Evolutionary conservation across 2,888 invertebrate species (phyloP), one percentile per base, ranked within the genome.

Genomic region (Oligia latruncula): DNA sequence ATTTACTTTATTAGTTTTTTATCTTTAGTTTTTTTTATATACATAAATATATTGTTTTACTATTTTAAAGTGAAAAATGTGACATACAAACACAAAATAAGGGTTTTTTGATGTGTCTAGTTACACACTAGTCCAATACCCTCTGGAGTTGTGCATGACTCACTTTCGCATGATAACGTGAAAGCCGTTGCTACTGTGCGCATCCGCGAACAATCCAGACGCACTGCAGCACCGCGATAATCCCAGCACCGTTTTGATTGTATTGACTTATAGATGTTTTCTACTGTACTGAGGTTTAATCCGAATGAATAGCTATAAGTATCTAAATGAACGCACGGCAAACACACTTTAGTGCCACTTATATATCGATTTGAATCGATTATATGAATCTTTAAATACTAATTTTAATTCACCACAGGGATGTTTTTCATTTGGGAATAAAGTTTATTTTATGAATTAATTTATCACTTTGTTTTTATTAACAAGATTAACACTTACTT

Each of bases 171-270:
- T 29, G 67, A 81, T 49, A 74, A 58, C 62, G 3, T 6, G 35
- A 60, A 71, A 66, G 1, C 4, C 23, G 17, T 55, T 29, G 15
- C 29, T 49, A 17, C 20, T 64, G 23, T 43, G 1, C 23, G 11
- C 65, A 55, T 60, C 15, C 35, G 43, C 58, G 35, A 60, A 71
- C 58, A 70, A 82, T 64, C 20, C 43, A 35, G 66, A 66, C n/a
- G 70, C 71, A 83, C 43, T 71, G 77, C 76, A 81, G 43, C 29
- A 40, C 6, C 40, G 29, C 4, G 15, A 46, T 71, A 60, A 71
- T 55, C 13, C 70, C 8, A 9, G n/a, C 13, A 20, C 23, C 43
- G 2, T 29, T 52, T 49, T 66, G 15, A 66, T 65, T 60, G 15
- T 62, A 60, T 67, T 67, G 20, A 67, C 4, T 81, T 49, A 65